These are phyloP conservation scores for Bubalus kerabau DNA, from an alignment of 2,113 vertebrate species.

Conservation along the genomic window DNA sequence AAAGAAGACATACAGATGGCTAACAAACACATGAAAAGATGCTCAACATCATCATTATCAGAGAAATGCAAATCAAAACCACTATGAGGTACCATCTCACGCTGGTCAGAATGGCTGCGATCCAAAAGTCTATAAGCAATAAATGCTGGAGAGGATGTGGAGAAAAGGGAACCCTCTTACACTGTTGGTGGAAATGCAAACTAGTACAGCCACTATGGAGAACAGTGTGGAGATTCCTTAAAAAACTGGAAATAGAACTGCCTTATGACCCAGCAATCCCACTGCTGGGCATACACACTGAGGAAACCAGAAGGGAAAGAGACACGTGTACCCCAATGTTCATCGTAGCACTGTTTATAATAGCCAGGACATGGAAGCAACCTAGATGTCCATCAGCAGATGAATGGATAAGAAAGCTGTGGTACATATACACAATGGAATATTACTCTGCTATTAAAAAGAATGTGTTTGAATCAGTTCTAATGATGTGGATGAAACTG, in stretches of 20 bases:
- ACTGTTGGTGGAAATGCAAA: not conserved
- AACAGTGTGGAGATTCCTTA: not conserved
- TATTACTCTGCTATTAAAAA: not conserved
- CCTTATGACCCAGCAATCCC: fast-evolving
- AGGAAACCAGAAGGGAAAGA: fast-evolving
- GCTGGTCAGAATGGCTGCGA: fast-evolving
- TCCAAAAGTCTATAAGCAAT: not conserved
- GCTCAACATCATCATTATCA: not conserved
- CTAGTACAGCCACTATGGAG: not conserved
- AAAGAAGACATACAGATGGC: not conserved
- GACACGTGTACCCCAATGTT: not conserved
- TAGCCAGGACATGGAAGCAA: not conserved
- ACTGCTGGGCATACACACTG: not conserved
- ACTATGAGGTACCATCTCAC: not conserved
- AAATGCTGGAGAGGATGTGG: not conserved
- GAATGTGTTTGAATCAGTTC: not conserved
- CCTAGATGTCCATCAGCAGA: not conserved
- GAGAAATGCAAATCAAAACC: not conserved
- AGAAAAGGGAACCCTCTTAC: not conserved
- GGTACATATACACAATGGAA: not conserved
- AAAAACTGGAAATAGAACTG: not conserved
- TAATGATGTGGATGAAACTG: not conserved
- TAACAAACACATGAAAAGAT: not conserved
- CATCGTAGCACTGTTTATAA: not conserved
- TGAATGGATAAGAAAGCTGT: fast-evolving